Percentiles rank a stretch among this genome's conserved stretches.
Evolutionary conservation across 2,888 invertebrate genomes (phyloP).

Genomic region (Lochmaea crataegi): DNA sequence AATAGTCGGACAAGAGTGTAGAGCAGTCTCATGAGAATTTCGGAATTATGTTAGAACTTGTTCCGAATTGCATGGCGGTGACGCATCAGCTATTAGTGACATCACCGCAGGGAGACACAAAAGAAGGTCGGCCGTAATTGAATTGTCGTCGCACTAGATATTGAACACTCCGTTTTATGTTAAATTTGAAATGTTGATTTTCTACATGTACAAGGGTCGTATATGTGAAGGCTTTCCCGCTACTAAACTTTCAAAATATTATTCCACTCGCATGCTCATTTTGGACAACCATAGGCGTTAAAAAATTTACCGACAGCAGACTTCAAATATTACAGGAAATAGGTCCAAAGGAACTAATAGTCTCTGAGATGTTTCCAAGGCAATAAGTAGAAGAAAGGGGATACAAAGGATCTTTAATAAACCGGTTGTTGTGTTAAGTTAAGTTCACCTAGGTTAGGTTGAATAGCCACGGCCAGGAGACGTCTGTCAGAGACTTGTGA

Average conservation of each 20-base stretch:
- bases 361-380: too few species aligned
- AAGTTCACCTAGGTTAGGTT: too few species aligned
- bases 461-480: too few species aligned
- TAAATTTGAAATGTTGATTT: constrained; percentile 15
- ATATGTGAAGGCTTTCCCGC: not conserved
- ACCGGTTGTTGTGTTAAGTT: too few species aligned
- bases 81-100: constrained; percentile 57
- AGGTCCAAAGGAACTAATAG: too few species aligned
- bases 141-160: constrained; percentile 46
- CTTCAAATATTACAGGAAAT: not conserved
- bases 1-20: constrained; percentile 25
- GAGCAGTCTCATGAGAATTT: constrained; percentile 39
- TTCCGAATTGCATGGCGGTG: constrained; percentile 54
- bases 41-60: constrained; percentile 48
- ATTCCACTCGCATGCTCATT: too few species aligned
- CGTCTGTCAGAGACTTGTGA: too few species aligned
- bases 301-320: too few species aligned
- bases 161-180: constrained; percentile 28
- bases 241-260: too few species aligned
- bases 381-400: too few species aligned
- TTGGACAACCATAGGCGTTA: too few species aligned
- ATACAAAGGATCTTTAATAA: too few species aligned
- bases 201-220: not conserved
- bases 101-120: constrained; percentile 53
- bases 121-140: constrained; percentile 52